Base-by-base conservation (phyloP, 2,797 vertebrate species). In the Hylomyscus alleni region DNA sequence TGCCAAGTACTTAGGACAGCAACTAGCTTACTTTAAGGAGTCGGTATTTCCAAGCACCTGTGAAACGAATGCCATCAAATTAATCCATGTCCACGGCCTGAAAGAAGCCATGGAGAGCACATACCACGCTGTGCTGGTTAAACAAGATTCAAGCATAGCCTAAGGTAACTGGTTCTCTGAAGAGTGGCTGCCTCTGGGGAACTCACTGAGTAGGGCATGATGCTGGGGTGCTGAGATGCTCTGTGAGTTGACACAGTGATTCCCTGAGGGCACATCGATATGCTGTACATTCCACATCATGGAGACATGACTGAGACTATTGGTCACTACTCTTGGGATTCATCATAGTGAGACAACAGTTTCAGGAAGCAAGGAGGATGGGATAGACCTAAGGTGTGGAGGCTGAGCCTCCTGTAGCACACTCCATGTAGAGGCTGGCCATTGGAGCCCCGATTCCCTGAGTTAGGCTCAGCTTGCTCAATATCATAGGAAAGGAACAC, bases 191-290 rank as follows among this genome's bases (percentile, higher is more conserved):
- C 1, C 15, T 65, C 60, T 31, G 3, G 65, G 47, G 14, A 29
- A 22, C 19, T 62, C 13, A 26, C 26, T 12, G 19, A 24, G 37
- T 11, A 86, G 62, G 13, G 58, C 24, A 62, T 1, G 73, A 47
- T 65, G 34, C 13, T 40, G 40, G 83, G 22, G 15, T 89, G 9
- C 44, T 47, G 13, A 40, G 47, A 50, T 19, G 7, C 17, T 47
- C 37, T 44, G 8, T 19, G 20, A 4, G 3, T 15, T 34, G 76
- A 52, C 37, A 8, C 3, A 20, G 3, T 37, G 47, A 34, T 60
- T 22, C 75, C 0, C 17, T 2, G 5, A 81, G 24, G 20, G 6
- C 17, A 56, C 0, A 4, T 1, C 15, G 8, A 31, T 14, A 31
- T 1, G 1, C 76, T 56, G 3, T 15, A 14, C 50, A 47, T 44